Conservation (phyloP, 2,113 vertebrate genomes). For the Muscicapa adusta region DNA sequence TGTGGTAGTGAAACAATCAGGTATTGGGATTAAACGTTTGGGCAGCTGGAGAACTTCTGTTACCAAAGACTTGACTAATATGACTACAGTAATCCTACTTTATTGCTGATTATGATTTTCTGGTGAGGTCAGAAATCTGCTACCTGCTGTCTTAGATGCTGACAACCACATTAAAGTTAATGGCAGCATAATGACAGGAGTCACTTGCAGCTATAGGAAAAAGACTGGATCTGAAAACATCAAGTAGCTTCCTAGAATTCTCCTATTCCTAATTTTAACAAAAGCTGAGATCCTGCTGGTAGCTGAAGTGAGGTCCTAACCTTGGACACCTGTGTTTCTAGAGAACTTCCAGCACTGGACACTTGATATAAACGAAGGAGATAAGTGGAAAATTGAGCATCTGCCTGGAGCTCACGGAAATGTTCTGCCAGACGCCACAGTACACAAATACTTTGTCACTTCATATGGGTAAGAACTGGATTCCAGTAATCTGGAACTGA, state of each 20-base stretch:
- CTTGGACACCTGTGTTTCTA: neutral
- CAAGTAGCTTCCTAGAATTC: neutral
- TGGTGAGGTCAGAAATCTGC: neutral
- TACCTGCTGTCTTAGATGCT: neutral
- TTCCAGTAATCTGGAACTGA: neutral
- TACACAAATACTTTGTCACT: slow-evolving; percentile 80
- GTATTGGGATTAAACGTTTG: neutral
- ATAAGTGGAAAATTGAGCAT: slow-evolving; percentile 72
- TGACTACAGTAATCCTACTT: neutral
- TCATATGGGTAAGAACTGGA: slow-evolving; percentile 73
- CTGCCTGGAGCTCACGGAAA: slow-evolving; percentile 65
- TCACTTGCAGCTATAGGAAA: neutral
- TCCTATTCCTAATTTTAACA: neutral
- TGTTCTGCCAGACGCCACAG: slow-evolving; percentile 20
- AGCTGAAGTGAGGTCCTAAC: neutral
- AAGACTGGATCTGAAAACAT: neutral
- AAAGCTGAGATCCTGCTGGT: neutral
- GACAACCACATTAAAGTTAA: neutral
- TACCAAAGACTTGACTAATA: neutral
- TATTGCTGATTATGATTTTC: neutral
- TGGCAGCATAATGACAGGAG: neutral
- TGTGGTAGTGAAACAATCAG: neutral
- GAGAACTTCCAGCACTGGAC: slow-evolving; percentile 73
- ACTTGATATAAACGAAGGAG: slow-evolving; percentile 59
- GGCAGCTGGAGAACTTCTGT: neutral